Evolutionary conservation across 64 coral and sea anemone species (phyloP).

Genomic region (Montipora cactus): DNA sequence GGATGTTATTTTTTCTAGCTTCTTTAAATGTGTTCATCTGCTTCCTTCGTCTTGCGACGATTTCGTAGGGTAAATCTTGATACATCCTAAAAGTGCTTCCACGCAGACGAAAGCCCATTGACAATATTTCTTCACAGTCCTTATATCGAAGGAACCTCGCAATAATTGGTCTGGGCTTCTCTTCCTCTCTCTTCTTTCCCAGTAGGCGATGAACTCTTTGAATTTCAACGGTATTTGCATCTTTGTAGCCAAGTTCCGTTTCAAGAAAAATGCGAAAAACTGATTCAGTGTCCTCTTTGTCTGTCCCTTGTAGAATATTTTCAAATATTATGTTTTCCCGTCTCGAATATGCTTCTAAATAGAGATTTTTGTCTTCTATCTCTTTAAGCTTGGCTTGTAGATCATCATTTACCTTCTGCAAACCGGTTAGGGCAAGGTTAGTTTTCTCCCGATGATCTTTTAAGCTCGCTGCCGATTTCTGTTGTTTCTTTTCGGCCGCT

Average conservation of each 20-base stretch:
- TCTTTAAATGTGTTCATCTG: background rate
- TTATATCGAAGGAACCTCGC: background rate
- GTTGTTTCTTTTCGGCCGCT: too few species aligned
- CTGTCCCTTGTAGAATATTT: background rate
- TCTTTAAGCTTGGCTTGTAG: background rate
- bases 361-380: background rate
- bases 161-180: background rate
- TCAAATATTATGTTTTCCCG: background rate
- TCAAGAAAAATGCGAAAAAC: background rate
- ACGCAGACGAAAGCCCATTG: background rate
- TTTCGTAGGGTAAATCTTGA: background rate
- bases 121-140: background rate
- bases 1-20: constrained; percentile 15
- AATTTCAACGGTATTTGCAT: background rate
- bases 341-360: background rate
- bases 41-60: background rate
- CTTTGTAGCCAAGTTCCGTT: background rate
- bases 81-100: background rate
- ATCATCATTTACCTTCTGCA: constrained; percentile 1
- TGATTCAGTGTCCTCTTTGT: background rate
- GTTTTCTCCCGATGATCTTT: too few species aligned
- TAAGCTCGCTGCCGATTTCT: too few species aligned
- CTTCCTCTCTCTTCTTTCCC: background rate
- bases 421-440: background rate
- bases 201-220: background rate